phyloP scores from a whole-genome alignment of 2,113 vertebrate genomes.

The Chunga burmeisteri region DNA sequence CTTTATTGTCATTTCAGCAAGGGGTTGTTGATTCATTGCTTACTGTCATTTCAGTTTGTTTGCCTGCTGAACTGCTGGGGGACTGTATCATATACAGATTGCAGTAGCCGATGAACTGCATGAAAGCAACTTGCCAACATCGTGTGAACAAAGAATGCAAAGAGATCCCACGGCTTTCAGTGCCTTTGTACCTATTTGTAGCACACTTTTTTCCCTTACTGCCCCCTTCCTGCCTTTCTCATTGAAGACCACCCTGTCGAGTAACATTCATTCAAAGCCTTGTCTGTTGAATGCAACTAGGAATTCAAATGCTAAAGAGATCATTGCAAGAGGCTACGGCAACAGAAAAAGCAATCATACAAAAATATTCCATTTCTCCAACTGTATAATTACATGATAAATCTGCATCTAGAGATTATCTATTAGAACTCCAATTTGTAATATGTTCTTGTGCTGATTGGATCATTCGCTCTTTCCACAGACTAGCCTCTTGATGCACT shows the following conservation, averaged over 20 bases:
- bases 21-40: not conserved
- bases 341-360: not conserved
- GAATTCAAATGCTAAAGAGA: not conserved
- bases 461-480: constrained; percentile 28
- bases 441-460: not conserved
- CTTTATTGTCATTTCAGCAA: not conserved
- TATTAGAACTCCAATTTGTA: constrained; percentile 22
- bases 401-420: not conserved
- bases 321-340: not conserved
- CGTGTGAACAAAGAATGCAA: not conserved
- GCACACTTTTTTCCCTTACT: not conserved
- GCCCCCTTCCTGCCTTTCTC: not conserved
- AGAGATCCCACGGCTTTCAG: not conserved
- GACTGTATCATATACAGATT: not conserved
- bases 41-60: not conserved
- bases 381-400: constrained; percentile 5
- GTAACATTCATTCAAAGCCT: not conserved
- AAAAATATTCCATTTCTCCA: not conserved
- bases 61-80: not conserved
- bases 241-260: not conserved
- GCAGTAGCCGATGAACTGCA: not conserved
- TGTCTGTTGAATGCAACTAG: not conserved
- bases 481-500: not conserved
- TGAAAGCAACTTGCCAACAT: not conserved
- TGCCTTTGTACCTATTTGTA: not conserved